Conservation (phyloP, 2,888 invertebrate genomes). For the Diarsia mendica region DNA sequence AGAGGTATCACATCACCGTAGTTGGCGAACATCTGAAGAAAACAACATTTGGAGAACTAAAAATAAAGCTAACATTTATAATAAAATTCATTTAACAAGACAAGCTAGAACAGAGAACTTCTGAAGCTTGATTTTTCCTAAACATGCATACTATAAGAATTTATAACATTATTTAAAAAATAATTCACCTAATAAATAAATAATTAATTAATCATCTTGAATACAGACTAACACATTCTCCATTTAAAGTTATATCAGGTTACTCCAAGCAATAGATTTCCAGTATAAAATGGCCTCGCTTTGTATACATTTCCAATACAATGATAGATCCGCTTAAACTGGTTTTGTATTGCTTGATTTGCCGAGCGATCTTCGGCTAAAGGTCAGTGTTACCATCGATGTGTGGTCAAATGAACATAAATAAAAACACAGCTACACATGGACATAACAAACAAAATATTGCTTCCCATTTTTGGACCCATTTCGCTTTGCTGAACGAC, state of each 20-base stretch:
- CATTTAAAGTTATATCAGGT: neutral
- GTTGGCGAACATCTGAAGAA: conserved; percentile 63
- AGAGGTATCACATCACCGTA: conserved; percentile 68
- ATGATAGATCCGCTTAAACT: too few relatives aligned
- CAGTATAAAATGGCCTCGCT: too few relatives aligned
- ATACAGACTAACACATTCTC: neutral
- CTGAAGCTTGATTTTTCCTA: neutral
- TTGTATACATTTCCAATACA: too few relatives aligned
- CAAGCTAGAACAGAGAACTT: neutral
- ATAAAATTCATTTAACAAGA: conserved; percentile 6
- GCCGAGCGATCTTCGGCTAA: neutral
- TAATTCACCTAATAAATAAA: neutral
- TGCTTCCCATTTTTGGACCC: conserved; percentile 26
- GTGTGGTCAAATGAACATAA: neutral
- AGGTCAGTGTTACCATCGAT: neutral
- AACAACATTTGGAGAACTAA: conserved; percentile 1
- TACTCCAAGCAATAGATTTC: too few relatives aligned
- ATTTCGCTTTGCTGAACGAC: neutral
- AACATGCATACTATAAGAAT: neutral
- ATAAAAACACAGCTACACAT: neutral
- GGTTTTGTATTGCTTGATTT: too few relatives aligned
- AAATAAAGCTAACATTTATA: conserved; percentile 15
- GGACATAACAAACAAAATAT: neutral
- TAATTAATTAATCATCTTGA: neutral
- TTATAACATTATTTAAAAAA: neutral